Evolutionary conservation across 2,797 vertebrate species (phyloP).

Genomic region (Lerista edwardsae): DNA sequence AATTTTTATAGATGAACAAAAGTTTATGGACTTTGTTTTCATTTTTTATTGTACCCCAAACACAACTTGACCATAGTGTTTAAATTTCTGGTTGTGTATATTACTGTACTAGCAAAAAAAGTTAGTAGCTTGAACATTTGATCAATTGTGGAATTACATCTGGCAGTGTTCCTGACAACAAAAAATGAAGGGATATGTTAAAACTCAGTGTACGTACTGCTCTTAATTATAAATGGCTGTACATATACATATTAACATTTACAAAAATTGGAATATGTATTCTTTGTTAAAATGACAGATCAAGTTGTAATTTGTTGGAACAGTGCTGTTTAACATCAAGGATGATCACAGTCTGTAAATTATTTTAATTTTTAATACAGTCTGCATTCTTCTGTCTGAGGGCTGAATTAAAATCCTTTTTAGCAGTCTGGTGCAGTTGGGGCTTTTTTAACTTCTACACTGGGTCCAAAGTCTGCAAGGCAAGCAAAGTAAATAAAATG

Average conservation of each 20-base stretch:
- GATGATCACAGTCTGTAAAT: slow-evolving; percentile 39
- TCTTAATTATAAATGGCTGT: slow-evolving; percentile 34
- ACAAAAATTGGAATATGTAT: background rate
- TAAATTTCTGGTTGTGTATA: slow-evolving; percentile 56
- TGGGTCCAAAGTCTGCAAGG: slow-evolving; percentile 33
- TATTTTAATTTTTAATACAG: slow-evolving; percentile 27
- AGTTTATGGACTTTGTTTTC: slow-evolving; percentile 73
- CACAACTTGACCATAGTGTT: slow-evolving; percentile 49
- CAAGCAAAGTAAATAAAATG: slow-evolving; percentile 36
- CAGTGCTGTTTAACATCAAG: slow-evolving; percentile 45
- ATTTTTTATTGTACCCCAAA: slow-evolving; percentile 71
- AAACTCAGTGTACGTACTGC: slow-evolving; percentile 30
- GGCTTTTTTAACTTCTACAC: slow-evolving; percentile 31
- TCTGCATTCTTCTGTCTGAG: slow-evolving; percentile 54
- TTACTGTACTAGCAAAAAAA: slow-evolving; percentile 61
- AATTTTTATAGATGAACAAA: slow-evolving; percentile 73
- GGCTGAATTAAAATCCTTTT: slow-evolving; percentile 55
- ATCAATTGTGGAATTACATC: slow-evolving; percentile 34
- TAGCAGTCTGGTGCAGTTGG: slow-evolving; percentile 27
- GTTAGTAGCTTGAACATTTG: slow-evolving; percentile 38
- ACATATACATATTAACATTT: background rate
- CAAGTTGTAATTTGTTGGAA: slow-evolving; percentile 36
- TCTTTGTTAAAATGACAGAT: slow-evolving; percentile 29
- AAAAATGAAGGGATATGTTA: slow-evolving; percentile 6
- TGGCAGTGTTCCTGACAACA: slow-evolving; percentile 15